Evolutionary conservation across 2,113 vertebrate genomes (phyloP).

Genomic region (Xiphias gladius): DNA sequence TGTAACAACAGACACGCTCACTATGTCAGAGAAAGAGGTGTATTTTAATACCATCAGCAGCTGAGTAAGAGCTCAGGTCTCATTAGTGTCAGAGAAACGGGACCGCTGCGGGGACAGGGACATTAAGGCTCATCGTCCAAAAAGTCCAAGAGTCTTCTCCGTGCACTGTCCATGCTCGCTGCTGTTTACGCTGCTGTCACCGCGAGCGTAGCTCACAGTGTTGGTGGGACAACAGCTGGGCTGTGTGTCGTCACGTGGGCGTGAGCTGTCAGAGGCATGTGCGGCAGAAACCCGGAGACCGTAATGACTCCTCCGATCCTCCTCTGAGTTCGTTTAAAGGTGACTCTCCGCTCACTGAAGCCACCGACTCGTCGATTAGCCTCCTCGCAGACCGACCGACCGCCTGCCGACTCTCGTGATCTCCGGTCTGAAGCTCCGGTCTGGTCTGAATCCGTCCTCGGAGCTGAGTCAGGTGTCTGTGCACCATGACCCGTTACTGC

Average conservation of each 20-base stretch:
- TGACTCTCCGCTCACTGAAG: neutral
- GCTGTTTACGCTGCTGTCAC: too few species aligned
- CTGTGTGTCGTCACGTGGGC: neutral
- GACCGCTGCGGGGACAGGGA: too few species aligned
- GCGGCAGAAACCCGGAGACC: neutral
- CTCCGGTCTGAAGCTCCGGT: too few species aligned
- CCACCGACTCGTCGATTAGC: neutral
- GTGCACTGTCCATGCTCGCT: too few species aligned
- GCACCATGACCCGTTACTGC: conserved; percentile 69
- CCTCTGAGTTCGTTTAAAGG: neutral
- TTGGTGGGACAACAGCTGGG: conserved; percentile 2
- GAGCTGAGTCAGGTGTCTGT: neutral
- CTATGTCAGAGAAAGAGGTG: too few species aligned
- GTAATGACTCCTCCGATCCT: neutral
- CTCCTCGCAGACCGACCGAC: neutral
- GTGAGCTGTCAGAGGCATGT: neutral
- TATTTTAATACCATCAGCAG: too few species aligned
- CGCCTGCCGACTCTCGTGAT: neutral
- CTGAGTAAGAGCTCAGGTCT: too few species aligned
- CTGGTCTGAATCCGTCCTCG: neutral
- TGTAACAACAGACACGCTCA: too few species aligned
- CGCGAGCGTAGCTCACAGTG: neutral
- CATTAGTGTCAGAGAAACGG: too few species aligned
- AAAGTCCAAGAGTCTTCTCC: too few species aligned
- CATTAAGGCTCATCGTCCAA: too few species aligned